phyloP scores from a whole-genome alignment of 2,797 vertebrate species.

The Sebastiscus tertius region DNA sequence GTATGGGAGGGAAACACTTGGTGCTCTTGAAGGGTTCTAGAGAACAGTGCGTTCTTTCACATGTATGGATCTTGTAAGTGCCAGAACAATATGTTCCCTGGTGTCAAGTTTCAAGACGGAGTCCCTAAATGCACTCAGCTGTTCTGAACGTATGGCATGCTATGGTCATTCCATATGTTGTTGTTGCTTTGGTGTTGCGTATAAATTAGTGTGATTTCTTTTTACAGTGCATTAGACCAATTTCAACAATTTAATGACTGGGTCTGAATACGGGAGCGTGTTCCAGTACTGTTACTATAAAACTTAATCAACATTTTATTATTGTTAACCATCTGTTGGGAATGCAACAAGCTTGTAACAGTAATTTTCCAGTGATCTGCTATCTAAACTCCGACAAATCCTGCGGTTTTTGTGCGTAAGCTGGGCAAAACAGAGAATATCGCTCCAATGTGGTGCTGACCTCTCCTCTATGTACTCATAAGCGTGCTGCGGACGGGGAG shows the following conservation, averaged over 20 bases:
- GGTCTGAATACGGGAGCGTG: background rate
- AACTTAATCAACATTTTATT: slow-evolving; percentile 33
- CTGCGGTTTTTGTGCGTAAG: slow-evolving; percentile 4
- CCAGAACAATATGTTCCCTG: slow-evolving; percentile 47
- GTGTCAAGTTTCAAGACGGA: slow-evolving; percentile 55
- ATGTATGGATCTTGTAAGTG: slow-evolving; percentile 37
- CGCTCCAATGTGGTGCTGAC: slow-evolving; percentile 8
- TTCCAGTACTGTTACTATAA: slow-evolving; percentile 22
- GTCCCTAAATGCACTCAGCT: slow-evolving; percentile 25
- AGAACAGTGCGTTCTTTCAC: slow-evolving; percentile 48
- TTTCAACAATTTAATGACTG: slow-evolving; percentile 3
- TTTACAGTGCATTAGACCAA: background rate
- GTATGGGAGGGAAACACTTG: background rate
- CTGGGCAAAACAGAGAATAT: slow-evolving; percentile 20
- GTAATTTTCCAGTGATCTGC: slow-evolving; percentile 56
- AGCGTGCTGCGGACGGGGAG: slow-evolving; percentile 9
- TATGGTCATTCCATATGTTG: slow-evolving; percentile 12
- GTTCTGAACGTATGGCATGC: slow-evolving; percentile 23
- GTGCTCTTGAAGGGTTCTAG: background rate
- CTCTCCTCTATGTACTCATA: slow-evolving; percentile 17
- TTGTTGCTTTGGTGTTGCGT: background rate
- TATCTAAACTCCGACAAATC: slow-evolving; percentile 41
- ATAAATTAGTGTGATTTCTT: background rate
- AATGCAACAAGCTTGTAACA: slow-evolving; percentile 8
- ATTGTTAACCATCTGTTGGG: slow-evolving; percentile 21